Percentiles rank a stretch among this genome's conserved stretches.
Conservation (phyloP, 2,888 invertebrate genomes). For the Lordiphosa fenestrarum region DNA sequence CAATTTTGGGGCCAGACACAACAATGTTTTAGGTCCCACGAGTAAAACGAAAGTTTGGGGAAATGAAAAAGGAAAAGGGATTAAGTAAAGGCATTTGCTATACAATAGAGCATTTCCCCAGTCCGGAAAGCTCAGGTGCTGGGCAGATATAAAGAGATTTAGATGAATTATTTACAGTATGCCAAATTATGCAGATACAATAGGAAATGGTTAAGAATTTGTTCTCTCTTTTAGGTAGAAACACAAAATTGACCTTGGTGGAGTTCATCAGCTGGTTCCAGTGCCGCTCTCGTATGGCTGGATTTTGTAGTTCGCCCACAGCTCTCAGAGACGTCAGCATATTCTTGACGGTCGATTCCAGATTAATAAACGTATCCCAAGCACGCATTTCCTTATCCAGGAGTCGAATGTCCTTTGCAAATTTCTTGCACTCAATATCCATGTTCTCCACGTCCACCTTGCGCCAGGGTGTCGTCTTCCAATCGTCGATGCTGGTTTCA, state of each 20-base stretch:
- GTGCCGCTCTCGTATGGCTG: conserved; percentile 96
- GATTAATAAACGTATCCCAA: conserved; percentile 94
- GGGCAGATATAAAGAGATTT: conserved; percentile 43
- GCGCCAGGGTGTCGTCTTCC: conserved; percentile 98
- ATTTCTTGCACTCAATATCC: conserved; percentile 99
- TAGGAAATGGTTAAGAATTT: conserved; percentile 11
- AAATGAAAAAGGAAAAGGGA: conserved; percentile 36
- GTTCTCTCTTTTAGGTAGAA: conserved; percentile 2
- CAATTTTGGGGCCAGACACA: conserved; percentile 57
- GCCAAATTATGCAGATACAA: conserved; percentile 45
- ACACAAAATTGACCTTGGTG: conserved; percentile 87
- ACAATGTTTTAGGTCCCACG: conserved; percentile 38
- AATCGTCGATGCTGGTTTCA: conserved; percentile 94
- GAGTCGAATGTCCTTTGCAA: conserved; percentile 94
- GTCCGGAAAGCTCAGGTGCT: conserved; percentile 52
- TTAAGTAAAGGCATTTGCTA: conserved; percentile 52
- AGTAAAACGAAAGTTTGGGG: conserved; percentile 30
- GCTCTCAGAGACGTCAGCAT: conserved; percentile 97
- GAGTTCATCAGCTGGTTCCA: conserved; percentile 98
- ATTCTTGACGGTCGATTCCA: conserved; percentile 96
- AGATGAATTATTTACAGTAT: conserved; percentile 56
- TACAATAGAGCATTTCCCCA: conserved; percentile 55
- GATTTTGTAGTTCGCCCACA: conserved; percentile 97
- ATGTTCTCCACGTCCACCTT: conserved; percentile 98
- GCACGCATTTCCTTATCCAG: conserved; percentile 97